Evolutionary conservation across 2,797 vertebrate genomes (phyloP).

Genomic region (Thunnus albacares): DNA sequence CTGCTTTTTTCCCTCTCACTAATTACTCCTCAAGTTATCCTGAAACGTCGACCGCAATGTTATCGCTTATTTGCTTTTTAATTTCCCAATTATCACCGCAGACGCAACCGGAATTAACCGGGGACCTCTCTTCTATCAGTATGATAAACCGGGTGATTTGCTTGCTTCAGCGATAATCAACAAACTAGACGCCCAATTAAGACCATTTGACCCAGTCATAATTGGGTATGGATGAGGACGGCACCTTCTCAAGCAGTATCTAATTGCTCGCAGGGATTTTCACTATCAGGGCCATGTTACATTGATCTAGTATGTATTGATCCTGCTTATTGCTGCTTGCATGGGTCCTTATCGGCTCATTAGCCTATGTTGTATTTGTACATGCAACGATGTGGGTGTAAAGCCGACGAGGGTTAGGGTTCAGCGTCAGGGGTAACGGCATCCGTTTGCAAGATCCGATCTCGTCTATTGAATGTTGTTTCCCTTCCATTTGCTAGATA

Average conservation of each 20-base stretch:
- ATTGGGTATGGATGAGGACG: slow-evolving; percentile 53
- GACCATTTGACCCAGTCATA: slow-evolving; percentile 59
- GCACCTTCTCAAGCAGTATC: background rate
- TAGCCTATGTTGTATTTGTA: slow-evolving; percentile 31
- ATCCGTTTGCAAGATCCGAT: background rate
- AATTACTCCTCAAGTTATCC: slow-evolving; percentile 28
- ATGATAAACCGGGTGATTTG: slow-evolving; percentile 45
- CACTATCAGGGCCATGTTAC: slow-evolving; percentile 11
- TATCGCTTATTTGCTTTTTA: slow-evolving; percentile 50
- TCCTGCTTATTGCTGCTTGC: slow-evolving; percentile 40
- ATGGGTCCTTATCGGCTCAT: slow-evolving; percentile 28
- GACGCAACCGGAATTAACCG: slow-evolving; percentile 39
- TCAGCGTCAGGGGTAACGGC: background rate
- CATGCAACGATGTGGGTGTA: slow-evolving; percentile 4
- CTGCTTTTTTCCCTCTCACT: background rate
- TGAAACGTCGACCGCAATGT: slow-evolving; percentile 12
- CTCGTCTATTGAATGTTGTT: background rate
- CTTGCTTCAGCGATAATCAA: slow-evolving; percentile 56
- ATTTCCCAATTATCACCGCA: slow-evolving; percentile 50
- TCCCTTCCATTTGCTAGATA: background rate
- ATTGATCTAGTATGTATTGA: slow-evolving; percentile 58
- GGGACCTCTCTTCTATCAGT: slow-evolving; percentile 28
- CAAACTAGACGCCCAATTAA: slow-evolving; percentile 61
- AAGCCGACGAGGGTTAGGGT: slow-evolving; percentile 7
- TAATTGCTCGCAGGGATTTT: slow-evolving; percentile 57